Conservation (phyloP, 2,797 vertebrate species). For the Sphaeramia orbicularis region DNA sequence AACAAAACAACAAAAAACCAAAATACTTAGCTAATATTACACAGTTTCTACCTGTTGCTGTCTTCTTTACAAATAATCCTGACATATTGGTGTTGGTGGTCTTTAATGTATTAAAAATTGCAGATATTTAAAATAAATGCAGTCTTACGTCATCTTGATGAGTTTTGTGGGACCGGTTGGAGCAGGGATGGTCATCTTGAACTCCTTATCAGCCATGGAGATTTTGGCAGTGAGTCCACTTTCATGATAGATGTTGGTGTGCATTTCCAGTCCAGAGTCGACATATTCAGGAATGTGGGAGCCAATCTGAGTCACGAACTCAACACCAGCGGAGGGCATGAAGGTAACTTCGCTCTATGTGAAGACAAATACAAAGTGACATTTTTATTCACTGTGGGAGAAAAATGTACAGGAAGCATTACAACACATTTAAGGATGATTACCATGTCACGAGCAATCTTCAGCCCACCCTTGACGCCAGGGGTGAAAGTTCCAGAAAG, state of each 20-base stretch:
- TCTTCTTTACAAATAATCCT: background rate
- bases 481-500: constrained; percentile 91
- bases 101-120: background rate
- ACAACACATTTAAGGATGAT: constrained; percentile 11
- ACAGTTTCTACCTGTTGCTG: background rate
- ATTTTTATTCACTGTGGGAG: background rate
- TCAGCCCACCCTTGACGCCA: constrained; percentile 88
- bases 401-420: constrained; percentile 1
- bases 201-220: constrained; percentile 77
- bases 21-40: no score
- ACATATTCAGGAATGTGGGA: constrained; percentile 89
- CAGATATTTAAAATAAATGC: background rate
- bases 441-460: constrained; percentile 82
- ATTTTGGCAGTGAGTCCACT: constrained; percentile 88
- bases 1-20: no score
- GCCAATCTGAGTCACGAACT: constrained; percentile 91
- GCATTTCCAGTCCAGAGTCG: constrained; percentile 89
- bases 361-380: constrained; percentile 14
- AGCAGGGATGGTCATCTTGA: constrained; percentile 90
- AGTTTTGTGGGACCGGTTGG: constrained; percentile 86
- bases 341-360: constrained; percentile 80
- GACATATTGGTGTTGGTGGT: no score
- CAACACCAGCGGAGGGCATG: constrained; percentile 91
- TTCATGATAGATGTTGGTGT: constrained; percentile 92
- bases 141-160: constrained; percentile 88